phyloP scores from a whole-genome alignment of 2,888 invertebrate genomes.

The Andrena hattorfiana region DNA sequence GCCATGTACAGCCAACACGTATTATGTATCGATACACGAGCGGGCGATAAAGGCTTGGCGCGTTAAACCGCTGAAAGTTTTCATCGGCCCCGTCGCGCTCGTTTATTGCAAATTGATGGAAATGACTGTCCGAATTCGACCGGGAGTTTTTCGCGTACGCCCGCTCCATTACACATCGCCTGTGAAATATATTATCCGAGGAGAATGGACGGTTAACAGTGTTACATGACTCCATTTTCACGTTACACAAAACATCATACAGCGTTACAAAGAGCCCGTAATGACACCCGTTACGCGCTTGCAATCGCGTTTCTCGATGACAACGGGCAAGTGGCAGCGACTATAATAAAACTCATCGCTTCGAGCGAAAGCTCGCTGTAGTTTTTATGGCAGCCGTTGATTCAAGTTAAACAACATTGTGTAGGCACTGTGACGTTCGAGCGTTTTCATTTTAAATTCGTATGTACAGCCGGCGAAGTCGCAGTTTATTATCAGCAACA shows the following conservation, averaged over 20 bases:
- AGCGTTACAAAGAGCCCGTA: slow-evolving; percentile 70
- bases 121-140: slow-evolving; percentile 71
- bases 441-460: slow-evolving; percentile 8
- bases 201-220: slow-evolving; percentile 73
- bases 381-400: neutral
- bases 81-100: slow-evolving; percentile 60
- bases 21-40: slow-evolving; percentile 31
- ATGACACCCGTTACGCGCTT: slow-evolving; percentile 63
- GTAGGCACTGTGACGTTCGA: neutral
- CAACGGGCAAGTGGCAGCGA: slow-evolving; percentile 56
- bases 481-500: slow-evolving; percentile 12
- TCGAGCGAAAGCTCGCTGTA: neutral
- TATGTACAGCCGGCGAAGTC: neutral
- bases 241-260: slow-evolving; percentile 71
- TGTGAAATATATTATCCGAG: slow-evolving; percentile 69
- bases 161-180: slow-evolving; percentile 61
- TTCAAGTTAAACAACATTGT: neutral
- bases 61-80: slow-evolving; percentile 68
- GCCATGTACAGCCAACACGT: neutral
- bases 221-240: slow-evolving; percentile 75
- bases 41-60: slow-evolving; percentile 47
- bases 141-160: slow-evolving; percentile 65
- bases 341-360: slow-evolving; percentile 38
- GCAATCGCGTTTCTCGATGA: slow-evolving; percentile 50
- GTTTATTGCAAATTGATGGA: slow-evolving; percentile 72